Conservation (phyloP, 2,113 vertebrate genomes). For the Odontophorus gujanensis region DNA sequence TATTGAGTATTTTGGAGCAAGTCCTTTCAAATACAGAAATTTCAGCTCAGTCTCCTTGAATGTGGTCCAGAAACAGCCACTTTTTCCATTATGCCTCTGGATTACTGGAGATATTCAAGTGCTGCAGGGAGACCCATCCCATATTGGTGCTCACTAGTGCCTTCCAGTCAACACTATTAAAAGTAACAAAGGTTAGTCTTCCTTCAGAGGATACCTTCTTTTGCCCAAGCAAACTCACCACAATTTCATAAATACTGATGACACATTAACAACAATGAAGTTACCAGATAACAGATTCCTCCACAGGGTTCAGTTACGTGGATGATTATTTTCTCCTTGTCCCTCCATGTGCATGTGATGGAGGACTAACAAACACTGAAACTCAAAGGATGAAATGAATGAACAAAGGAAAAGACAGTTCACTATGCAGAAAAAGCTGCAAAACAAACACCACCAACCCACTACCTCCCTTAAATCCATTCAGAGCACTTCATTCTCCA, state of each 20-base stretch:
- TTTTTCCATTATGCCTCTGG: background rate
- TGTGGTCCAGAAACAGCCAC: background rate
- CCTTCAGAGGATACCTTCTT: background rate
- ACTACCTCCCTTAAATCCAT: background rate
- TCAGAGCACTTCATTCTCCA: background rate
- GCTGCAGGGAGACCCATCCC: background rate
- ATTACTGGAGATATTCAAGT: background rate
- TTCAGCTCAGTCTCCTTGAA: background rate
- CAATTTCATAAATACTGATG: background rate
- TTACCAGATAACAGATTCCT: background rate
- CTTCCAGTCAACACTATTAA: background rate
- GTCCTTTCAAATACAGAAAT: background rate
- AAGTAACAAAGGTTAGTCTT: background rate
- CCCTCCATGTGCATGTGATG: accelerated
- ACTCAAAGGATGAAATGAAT: background rate
- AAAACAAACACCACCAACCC: background rate
- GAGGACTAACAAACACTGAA: background rate
- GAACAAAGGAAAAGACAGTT: background rate
- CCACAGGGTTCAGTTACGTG: background rate
- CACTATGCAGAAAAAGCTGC: background rate
- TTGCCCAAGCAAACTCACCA: background rate
- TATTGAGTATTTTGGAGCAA: background rate
- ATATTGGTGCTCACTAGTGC: background rate
- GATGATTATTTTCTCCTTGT: background rate
- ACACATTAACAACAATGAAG: background rate